A percentile compares a stretch with the other conserved stretches of the same genome.
phyloP scores from a whole-genome alignment of 2,797 vertebrate species.

The Eulemur rubriventer region DNA sequence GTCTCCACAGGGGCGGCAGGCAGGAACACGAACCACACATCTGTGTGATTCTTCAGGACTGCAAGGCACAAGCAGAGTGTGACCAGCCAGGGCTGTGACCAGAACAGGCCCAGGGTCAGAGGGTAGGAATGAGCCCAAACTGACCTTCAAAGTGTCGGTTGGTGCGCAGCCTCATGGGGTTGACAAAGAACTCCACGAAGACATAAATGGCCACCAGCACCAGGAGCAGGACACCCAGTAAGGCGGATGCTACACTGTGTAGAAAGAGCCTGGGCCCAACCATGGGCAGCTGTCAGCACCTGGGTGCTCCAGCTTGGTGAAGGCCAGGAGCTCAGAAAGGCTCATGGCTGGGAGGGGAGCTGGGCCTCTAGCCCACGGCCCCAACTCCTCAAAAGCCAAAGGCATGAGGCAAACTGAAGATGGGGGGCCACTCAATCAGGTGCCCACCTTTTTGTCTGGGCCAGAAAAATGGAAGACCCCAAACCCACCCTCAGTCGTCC shows the following conservation, averaged over 20 bases:
- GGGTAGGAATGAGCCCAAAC: constrained; percentile 1
- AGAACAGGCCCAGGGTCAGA: not conserved
- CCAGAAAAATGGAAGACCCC: not conserved
- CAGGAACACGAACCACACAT: constrained; percentile 94
- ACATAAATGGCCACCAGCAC: constrained; percentile 91
- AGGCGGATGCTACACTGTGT: constrained; percentile 94
- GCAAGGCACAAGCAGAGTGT: constrained; percentile 63
- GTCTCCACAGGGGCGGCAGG: constrained; percentile 90
- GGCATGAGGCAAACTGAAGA: not conserved
- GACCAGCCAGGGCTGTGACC: not conserved
- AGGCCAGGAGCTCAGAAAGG: constrained; percentile 22
- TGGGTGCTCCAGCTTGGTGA: not conserved
- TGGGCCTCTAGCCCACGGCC: not conserved
- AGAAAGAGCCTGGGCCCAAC: constrained; percentile 92
- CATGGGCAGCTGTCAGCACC: constrained; percentile 53
- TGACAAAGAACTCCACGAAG: constrained; percentile 94
- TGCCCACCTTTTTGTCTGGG: not conserved
- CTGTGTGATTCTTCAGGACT: constrained; percentile 90
- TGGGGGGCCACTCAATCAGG: not conserved
- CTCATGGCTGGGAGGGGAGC: not conserved
- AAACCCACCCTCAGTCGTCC: not conserved
- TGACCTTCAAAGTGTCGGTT: constrained; percentile 90
- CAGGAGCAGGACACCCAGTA: constrained; percentile 91
- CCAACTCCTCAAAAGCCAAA: constrained; percentile 9
- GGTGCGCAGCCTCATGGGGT: constrained; percentile 91